These are phyloP conservation scores for Harpagoxenus sublaevis DNA, from an alignment of 2,888 invertebrate genomes.

Conservation along the genomic window DNA sequence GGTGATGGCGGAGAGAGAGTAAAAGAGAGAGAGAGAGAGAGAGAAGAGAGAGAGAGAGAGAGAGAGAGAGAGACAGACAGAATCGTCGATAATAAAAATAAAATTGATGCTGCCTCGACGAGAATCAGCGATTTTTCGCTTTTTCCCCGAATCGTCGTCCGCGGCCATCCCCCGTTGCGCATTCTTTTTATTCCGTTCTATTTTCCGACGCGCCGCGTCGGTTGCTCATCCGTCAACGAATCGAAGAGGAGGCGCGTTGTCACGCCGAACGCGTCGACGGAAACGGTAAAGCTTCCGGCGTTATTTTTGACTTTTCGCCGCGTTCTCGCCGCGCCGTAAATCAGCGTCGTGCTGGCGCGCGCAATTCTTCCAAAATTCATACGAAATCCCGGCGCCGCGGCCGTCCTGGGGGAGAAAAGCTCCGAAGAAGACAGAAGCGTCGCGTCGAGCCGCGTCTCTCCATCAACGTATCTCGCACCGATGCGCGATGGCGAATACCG, in stretches of 20 bases:
- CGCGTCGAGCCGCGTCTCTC: not conserved
- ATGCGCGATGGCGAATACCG: not conserved
- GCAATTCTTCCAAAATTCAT: constrained; percentile 60
- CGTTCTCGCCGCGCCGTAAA: constrained; percentile 60
- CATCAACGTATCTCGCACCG: not conserved
- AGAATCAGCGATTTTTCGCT: constrained; percentile 44
- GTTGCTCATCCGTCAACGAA: constrained; percentile 63
- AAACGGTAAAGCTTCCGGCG: constrained; percentile 72
- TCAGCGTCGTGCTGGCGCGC: constrained; percentile 60
- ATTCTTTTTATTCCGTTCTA: constrained; percentile 55
- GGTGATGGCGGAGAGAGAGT: constrained; percentile 5
- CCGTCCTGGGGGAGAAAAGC: not conserved
- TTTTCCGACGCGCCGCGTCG: constrained; percentile 47
- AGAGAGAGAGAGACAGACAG: constrained; percentile 42
- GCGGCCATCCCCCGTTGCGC: constrained; percentile 37
- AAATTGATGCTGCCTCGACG: constrained; percentile 53
- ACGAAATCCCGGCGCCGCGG: constrained; percentile 22
- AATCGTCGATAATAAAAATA: constrained; percentile 70
- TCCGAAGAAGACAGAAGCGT: not conserved
- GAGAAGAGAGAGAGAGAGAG: constrained; percentile 7
- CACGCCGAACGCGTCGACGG: constrained; percentile 57
- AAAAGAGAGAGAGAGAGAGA: not conserved
- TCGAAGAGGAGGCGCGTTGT: constrained; percentile 53
- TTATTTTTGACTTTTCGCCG: constrained; percentile 59
- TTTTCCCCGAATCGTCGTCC: constrained; percentile 31